phyloP scores from a whole-genome alignment of 1,140 invertebrate species.

The Calephelis virginiensis region DNA sequence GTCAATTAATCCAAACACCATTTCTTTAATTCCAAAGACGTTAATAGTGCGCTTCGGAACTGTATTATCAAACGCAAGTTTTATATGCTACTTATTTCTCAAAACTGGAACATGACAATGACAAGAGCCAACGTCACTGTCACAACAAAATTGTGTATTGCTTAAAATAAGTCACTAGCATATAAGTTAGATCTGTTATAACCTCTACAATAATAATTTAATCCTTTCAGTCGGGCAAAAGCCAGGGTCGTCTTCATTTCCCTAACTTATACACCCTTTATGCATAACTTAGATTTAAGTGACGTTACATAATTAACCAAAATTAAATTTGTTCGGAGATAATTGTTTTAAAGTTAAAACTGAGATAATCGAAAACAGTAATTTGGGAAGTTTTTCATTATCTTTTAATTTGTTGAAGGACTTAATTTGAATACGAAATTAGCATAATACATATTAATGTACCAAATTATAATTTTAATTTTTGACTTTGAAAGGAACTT shows the following conservation, averaged over 20 bases:
- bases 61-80: no score
- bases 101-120: no score
- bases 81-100: no score
- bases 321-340: neutral
- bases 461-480: conserved; percentile 11
- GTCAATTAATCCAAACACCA: no score
- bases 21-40: no score
- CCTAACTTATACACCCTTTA: neutral
- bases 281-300: neutral
- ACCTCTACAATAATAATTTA: no score
- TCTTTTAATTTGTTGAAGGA: conserved; percentile 16
- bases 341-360: conserved; percentile 8
- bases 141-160: no score
- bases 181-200: no score
- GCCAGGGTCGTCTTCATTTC: neutral
- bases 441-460: conserved; percentile 9
- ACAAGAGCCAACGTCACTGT: no score
- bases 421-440: conserved; percentile 2
- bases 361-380: conserved; percentile 6
- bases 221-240: no score
- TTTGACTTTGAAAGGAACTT: conserved; percentile 9
- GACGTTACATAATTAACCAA: neutral
- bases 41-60: no score
- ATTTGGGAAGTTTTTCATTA: neutral
- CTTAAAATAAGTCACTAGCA: no score